Evolutionary conservation across 2,113 vertebrate species (phyloP).

Genomic region (Rynchops niger): DNA sequence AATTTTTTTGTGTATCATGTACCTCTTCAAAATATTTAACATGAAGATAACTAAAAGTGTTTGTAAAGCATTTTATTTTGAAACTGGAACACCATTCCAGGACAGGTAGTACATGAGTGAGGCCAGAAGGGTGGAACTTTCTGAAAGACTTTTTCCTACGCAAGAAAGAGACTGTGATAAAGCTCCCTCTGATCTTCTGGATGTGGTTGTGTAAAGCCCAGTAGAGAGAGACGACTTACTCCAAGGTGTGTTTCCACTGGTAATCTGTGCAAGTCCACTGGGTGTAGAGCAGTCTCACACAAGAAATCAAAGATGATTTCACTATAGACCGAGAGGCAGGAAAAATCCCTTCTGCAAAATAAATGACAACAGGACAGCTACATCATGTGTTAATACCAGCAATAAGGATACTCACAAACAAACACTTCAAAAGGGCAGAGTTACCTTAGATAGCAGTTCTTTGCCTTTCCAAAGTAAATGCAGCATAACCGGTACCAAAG

Average conservation of each 20-base stretch:
- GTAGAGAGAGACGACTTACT: background rate
- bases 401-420: background rate
- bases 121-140: background rate
- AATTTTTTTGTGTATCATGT: background rate
- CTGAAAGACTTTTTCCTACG: background rate
- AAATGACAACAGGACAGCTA: background rate
- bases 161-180: background rate
- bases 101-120: background rate
- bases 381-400: background rate
- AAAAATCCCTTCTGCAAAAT: background rate
- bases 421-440: background rate
- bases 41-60: background rate
- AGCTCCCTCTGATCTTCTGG: background rate
- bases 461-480: background rate
- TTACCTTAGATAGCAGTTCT: background rate
- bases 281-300: background rate
- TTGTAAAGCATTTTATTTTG: background rate
- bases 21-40: background rate
- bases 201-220: background rate
- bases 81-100: background rate
- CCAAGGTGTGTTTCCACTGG: background rate
- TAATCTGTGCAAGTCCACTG: background rate
- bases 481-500: background rate
- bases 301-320: background rate
- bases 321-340: background rate